A percentile compares a stretch with the other conserved stretches of the same genome.
Conservation (phyloP, 2,888 invertebrate species). For the Drosophila suboccidentalis region DNA sequence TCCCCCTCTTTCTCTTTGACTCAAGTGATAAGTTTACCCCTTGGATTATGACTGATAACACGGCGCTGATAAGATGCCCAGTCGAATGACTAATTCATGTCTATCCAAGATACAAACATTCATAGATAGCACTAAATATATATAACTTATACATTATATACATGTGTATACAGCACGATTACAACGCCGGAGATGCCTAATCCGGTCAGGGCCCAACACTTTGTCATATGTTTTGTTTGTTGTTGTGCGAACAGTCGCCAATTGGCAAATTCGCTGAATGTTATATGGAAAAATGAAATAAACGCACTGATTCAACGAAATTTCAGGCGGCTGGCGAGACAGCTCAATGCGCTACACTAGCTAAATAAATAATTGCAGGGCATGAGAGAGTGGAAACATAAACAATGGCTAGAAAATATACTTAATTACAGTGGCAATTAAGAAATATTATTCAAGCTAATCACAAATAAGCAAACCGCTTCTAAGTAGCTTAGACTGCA, state of each 20-base stretch:
- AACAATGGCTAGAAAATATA: background rate
- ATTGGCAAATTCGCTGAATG: conserved; percentile 37
- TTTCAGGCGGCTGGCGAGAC: conserved; percentile 3
- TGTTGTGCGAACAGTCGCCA: conserved; percentile 13
- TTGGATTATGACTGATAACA: conserved; percentile 21
- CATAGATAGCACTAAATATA: conserved; percentile 1
- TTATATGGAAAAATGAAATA: conserved; percentile 29
- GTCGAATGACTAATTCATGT: conserved; percentile 14
- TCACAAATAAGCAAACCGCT: background rate
- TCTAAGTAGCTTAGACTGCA: conserved; percentile 4
- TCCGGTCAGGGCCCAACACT: conserved; percentile 57
- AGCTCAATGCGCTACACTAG: conserved; percentile 19
- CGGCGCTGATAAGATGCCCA: conserved; percentile 20
- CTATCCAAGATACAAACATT: background rate
- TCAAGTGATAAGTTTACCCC: conserved; percentile 16
- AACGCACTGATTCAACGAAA: conserved; percentile 34
- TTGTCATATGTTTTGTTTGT: conserved; percentile 3
- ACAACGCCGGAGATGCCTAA: conserved; percentile 40
- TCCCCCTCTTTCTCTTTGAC: background rate
- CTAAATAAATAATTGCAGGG: background rate
- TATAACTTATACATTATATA: background rate
- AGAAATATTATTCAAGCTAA: conserved; percentile 5
- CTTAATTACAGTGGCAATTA: conserved; percentile 2
- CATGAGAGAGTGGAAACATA: background rate
- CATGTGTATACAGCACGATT: conserved; percentile 2